phyloP scores from a whole-genome alignment of 2,888 invertebrate species.

The Caenorhabditis drosophilae region DNA sequence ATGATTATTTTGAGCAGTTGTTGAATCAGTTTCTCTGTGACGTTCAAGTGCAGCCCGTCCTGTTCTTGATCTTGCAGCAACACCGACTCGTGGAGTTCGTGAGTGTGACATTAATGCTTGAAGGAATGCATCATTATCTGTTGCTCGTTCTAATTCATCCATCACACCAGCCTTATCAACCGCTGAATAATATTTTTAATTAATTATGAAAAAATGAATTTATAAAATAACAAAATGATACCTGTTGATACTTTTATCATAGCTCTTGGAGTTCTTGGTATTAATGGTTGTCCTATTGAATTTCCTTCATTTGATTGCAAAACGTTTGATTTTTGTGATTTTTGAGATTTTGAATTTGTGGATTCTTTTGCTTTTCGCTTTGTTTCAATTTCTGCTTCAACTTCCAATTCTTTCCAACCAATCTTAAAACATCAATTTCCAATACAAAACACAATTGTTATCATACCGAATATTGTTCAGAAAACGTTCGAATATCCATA shows the following conservation, averaged over 20 bases:
- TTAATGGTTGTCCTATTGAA: too few species aligned
- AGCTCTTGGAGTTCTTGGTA: slow-evolving; percentile 22
- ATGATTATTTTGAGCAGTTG: too few species aligned
- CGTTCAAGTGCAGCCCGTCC: slow-evolving; percentile 34
- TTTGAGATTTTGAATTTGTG: too few species aligned
- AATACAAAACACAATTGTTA: not conserved
- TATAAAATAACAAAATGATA: not conserved
- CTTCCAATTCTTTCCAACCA: slow-evolving; percentile 48
- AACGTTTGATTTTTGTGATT: too few species aligned
- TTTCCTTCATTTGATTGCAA: too few species aligned
- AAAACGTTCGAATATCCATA: slow-evolving; percentile 89
- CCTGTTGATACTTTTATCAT: slow-evolving; percentile 35
- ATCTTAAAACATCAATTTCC: slow-evolving; percentile 12
- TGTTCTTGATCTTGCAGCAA: slow-evolving; percentile 15
- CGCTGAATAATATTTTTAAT: slow-evolving; percentile 18
- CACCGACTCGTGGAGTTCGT: slow-evolving; percentile 33
- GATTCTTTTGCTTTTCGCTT: slow-evolving; percentile 30
- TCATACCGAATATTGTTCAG: slow-evolving; percentile 81
- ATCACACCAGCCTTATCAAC: slow-evolving; percentile 49
- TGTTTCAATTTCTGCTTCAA: slow-evolving; percentile 39
- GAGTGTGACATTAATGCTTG: slow-evolving; percentile 40
- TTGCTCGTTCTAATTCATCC: slow-evolving; percentile 55
- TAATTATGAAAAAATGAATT: not conserved
- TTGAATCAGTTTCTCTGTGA: too few species aligned
- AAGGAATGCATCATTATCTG: slow-evolving; percentile 35